Evolutionary conservation across 2,888 invertebrate species (phyloP).

Genomic region (Lithophane semibrunnea): DNA sequence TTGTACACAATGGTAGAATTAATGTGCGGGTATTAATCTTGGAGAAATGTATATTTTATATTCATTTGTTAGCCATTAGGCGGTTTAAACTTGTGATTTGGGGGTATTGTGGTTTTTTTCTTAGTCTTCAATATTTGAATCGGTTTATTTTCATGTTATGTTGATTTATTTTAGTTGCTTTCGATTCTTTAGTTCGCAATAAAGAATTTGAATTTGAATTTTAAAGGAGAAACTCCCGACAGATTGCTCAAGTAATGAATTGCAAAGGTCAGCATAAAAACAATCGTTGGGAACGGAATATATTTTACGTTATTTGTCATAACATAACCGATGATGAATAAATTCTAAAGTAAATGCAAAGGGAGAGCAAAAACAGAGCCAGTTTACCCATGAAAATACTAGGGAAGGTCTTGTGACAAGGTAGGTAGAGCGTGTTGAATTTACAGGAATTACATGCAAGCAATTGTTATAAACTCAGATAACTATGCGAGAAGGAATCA

Average conservation of each 20-base stretch:
- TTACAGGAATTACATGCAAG: not conserved
- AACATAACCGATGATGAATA: too few species aligned
- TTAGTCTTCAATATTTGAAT: constrained; percentile 17
- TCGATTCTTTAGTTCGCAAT: not conserved
- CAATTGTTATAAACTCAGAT: not conserved
- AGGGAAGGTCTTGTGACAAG: not conserved
- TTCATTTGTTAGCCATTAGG: constrained; percentile 60
- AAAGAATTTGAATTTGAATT: too few species aligned
- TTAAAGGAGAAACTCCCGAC: not conserved
- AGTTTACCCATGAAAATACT: not conserved
- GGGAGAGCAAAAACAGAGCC: not conserved
- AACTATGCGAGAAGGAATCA: not conserved
- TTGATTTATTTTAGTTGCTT: not conserved
- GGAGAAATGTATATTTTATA: constrained; percentile 56
- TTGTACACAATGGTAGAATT: constrained; percentile 78
- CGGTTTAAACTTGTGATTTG: constrained; percentile 55
- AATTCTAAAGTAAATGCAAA: not conserved
- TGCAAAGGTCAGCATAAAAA: not conserved
- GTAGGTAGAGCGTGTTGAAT: not conserved
- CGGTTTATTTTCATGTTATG: not conserved
- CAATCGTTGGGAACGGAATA: not conserved
- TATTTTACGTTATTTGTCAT: not conserved
- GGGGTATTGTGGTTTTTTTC: constrained; percentile 48
- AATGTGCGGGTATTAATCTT: constrained; percentile 72
- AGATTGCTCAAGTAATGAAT: not conserved